phyloP scores from a whole-genome alignment of 2,113 vertebrate species.

The Epinephelus lanceolatus region DNA sequence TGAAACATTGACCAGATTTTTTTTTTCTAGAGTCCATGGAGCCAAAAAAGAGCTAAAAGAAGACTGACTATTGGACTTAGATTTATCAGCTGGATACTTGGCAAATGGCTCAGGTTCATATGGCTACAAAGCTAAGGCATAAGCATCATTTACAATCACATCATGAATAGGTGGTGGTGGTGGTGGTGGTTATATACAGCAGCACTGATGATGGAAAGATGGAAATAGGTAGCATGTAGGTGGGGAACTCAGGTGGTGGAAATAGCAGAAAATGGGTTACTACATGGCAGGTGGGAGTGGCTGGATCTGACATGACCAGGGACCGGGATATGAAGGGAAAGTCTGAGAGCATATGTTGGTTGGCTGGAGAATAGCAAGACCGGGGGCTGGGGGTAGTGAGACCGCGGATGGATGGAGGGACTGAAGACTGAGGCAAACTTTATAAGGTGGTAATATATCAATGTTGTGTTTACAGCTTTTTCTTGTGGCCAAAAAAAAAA shows the following conservation, averaged over 20 bases:
- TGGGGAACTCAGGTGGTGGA: not conserved
- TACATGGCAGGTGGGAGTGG: not conserved
- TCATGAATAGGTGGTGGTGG: not conserved
- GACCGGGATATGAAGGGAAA: not conserved
- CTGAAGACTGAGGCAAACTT: not conserved
- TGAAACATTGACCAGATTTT: not conserved
- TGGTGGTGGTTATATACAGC: not conserved
- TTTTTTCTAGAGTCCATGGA: not conserved
- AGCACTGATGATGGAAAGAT: not conserved
- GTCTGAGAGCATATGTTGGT: slow-evolving; percentile 3
- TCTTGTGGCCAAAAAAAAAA: no score
- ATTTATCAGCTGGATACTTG: not conserved
- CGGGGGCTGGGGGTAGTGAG: not conserved
- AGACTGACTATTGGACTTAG: not conserved
- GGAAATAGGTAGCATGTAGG: not conserved
- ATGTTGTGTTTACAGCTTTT: not conserved
- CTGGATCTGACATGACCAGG: not conserved
- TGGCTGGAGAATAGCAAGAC: not conserved
- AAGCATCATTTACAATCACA: not conserved
- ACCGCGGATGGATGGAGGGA: not conserved
- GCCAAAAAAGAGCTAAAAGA: not conserved
- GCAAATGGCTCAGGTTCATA: not conserved
- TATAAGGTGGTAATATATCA: not conserved
- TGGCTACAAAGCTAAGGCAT: not conserved
- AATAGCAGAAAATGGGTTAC: not conserved